phyloP scores from a whole-genome alignment of 1,140 invertebrate genomes.

The Aradophagus sp. region DNA sequence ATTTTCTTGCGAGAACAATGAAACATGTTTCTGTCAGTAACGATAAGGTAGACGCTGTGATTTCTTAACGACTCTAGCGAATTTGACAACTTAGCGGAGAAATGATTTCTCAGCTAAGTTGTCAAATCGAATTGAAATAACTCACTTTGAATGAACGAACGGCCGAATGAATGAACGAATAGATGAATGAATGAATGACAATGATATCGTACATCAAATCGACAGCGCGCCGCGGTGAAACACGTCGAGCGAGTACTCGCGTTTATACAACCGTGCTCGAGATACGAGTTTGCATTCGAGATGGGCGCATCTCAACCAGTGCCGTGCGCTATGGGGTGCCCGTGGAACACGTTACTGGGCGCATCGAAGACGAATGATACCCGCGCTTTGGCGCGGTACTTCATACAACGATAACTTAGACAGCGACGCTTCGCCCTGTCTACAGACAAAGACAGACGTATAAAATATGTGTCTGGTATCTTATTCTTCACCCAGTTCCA shows the following conservation, averaged over 20 bases:
- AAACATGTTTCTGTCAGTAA: too few species aligned
- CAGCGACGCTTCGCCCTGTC: slow-evolving; percentile 58
- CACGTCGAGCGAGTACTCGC: slow-evolving; percentile 33
- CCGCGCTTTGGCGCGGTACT: slow-evolving; percentile 63
- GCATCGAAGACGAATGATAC: slow-evolving; percentile 60
- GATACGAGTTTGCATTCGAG: slow-evolving; percentile 49
- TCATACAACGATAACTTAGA: slow-evolving; percentile 69
- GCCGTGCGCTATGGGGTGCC: slow-evolving; percentile 60
- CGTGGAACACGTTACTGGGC: slow-evolving; percentile 49
- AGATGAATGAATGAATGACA: slow-evolving; percentile 67
- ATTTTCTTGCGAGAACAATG: too few species aligned
- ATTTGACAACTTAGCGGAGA: slow-evolving; percentile 28
- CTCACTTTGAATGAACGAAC: slow-evolving; percentile 32
- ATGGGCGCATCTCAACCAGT: slow-evolving; percentile 39
- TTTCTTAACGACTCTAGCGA: too few species aligned
- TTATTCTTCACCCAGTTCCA: slow-evolving; percentile 73
- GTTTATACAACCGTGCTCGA: slow-evolving; percentile 52
- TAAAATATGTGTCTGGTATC: slow-evolving; percentile 74
- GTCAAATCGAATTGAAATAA: too few species aligned
- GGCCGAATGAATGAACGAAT: slow-evolving; percentile 53
- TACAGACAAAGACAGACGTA: slow-evolving; percentile 56
- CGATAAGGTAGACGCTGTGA: too few species aligned
- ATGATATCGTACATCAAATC: slow-evolving; percentile 67
- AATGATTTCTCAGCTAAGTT: slow-evolving; percentile 33
- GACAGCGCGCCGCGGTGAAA: slow-evolving; percentile 43